Conservation (phyloP, 2,888 invertebrate species). For the Pherbina coryleti region DNA sequence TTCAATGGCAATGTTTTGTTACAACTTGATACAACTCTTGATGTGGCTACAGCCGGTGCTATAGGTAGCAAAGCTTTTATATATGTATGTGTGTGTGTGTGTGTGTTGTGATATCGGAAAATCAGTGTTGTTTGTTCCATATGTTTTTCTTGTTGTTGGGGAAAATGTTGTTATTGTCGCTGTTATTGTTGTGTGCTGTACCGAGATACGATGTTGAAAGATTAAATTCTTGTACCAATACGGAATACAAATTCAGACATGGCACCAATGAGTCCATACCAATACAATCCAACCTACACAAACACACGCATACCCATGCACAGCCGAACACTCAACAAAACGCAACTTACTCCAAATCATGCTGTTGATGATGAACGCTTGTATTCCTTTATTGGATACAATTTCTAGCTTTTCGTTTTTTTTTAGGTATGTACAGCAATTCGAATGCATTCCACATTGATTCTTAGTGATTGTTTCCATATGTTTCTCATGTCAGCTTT, state of each 20-base stretch:
- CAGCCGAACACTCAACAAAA: not conserved
- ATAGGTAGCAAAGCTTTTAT: not conserved
- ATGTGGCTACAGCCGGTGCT: not conserved
- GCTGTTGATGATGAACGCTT: slow-evolving; percentile 13
- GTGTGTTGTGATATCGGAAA: not conserved
- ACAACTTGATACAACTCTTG: slow-evolving; percentile 18
- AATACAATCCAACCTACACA: not conserved
- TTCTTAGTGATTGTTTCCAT: not conserved
- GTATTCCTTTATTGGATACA: not conserved
- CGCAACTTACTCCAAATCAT: not conserved
- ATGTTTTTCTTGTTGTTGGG: not conserved
- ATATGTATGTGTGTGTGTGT: too few species aligned
- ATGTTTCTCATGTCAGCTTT: too few species aligned
- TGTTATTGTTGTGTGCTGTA: not conserved
- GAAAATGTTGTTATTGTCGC: not conserved
- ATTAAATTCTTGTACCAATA: slow-evolving; percentile 1
- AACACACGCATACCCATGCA: not conserved
- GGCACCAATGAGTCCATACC: not conserved
- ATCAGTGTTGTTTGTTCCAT: slow-evolving; percentile 11
- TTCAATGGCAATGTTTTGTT: slow-evolving; percentile 16
- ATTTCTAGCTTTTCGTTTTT: not conserved
- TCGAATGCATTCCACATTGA: not conserved
- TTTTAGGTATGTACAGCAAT: not conserved
- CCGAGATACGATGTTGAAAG: not conserved
- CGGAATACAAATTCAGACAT: slow-evolving; percentile 4